phyloP scores from a whole-genome alignment of 2,113 vertebrate genomes.

The Catharus bicknelli region DNA sequence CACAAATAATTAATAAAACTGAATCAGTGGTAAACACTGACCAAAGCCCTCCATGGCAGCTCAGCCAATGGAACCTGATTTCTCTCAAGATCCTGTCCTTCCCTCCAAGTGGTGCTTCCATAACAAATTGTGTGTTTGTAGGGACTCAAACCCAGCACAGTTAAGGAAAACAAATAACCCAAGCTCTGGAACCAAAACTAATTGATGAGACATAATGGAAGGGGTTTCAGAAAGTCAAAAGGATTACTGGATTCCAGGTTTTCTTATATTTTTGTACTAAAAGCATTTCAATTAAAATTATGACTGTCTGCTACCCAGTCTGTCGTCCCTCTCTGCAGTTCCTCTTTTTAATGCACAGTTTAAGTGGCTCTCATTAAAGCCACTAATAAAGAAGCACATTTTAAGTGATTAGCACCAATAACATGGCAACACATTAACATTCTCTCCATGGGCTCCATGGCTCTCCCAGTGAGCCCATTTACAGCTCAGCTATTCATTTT shows the following conservation, averaged over 20 bases:
- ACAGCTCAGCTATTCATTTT: conserved; percentile 66
- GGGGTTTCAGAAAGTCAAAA: conserved; percentile 32
- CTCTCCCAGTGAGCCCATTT: conserved; percentile 69
- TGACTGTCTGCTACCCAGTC: conserved; percentile 63
- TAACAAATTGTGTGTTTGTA: not conserved
- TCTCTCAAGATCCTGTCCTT: rapidly evolving
- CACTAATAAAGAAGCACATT: conserved; percentile 75
- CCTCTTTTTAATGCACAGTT: conserved; percentile 74
- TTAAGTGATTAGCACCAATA: conserved; percentile 77
- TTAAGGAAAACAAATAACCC: conserved; percentile 1
- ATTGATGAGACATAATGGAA: not conserved
- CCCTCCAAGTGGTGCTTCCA: not conserved
- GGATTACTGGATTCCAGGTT: conserved; percentile 27
- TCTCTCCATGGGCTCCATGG: conserved; percentile 49
- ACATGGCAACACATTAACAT: conserved; percentile 66
- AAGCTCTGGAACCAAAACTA: not conserved
- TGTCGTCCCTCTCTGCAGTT: conserved; percentile 54
- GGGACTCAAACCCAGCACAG: not conserved
- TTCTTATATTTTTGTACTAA: conserved; percentile 49
- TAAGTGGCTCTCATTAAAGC: conserved; percentile 79
- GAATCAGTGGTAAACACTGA: not conserved
- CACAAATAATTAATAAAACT: not conserved
- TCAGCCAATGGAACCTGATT: rapidly evolving
- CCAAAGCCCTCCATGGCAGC: not conserved
- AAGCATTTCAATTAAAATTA: conserved; percentile 74